Evolutionary conservation across 1,140 invertebrate genomes (phyloP).

Genomic region (Drosophila rufa): DNA sequence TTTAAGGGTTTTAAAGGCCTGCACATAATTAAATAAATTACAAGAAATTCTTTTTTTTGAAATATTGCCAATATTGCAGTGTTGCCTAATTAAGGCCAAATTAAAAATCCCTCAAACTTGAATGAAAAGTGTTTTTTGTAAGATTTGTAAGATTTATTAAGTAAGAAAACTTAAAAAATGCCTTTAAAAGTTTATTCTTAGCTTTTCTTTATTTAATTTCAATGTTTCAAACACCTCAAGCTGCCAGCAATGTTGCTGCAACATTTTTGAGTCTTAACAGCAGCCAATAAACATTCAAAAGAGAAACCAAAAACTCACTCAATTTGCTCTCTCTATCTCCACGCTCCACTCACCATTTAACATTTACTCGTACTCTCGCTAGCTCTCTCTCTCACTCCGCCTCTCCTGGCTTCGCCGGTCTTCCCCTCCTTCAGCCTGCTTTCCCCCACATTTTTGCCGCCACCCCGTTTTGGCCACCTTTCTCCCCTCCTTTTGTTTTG

Average conservation of each 20-base stretch:
- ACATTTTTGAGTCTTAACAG: slow-evolving; percentile 16
- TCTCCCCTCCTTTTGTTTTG: slow-evolving; percentile 32
- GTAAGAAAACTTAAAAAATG: no score
- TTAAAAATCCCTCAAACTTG: no score
- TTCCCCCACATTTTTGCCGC: background rate
- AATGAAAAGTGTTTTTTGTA: no score
- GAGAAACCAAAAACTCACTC: slow-evolving; percentile 9
- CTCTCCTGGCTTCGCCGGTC: background rate
- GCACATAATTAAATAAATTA: no score
- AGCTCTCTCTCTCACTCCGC: background rate
- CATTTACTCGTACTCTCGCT: no score
- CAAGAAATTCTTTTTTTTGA: background rate
- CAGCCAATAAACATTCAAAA: background rate
- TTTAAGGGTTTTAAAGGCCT: no score
- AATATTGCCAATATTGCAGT: background rate
- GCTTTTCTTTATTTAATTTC: background rate
- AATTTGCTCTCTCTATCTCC: slow-evolving; percentile 1
- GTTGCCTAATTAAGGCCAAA: background rate
- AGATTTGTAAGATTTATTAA: no score
- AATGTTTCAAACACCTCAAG: background rate
- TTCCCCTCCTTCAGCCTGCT: background rate
- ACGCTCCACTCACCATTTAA: background rate
- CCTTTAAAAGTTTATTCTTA: no score
- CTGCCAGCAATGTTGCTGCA: slow-evolving; percentile 30
- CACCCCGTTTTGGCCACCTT: slow-evolving; percentile 1